Evolutionary conservation across 2,888 invertebrate species (phyloP).

Genomic region (Linyphia triangularis): DNA sequence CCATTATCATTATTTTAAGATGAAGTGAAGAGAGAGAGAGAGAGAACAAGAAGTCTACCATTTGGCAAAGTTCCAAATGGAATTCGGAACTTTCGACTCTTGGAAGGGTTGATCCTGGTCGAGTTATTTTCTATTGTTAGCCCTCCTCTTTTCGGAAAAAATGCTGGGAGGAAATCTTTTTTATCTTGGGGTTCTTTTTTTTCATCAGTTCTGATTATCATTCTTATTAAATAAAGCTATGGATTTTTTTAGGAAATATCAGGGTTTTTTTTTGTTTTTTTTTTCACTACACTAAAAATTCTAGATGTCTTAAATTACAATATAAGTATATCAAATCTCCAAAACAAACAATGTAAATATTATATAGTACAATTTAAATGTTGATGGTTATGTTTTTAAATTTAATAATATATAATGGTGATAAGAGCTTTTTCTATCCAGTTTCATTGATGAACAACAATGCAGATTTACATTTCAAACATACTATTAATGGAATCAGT

Average conservation of each 20-base stretch:
- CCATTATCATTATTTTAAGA: slow-evolving; percentile 29
- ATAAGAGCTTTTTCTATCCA: too few relatives aligned
- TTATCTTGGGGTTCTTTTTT: neutral
- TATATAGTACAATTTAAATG: too few relatives aligned
- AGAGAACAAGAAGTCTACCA: neutral
- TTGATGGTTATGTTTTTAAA: too few relatives aligned
- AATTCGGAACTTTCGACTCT: slow-evolving; percentile 16
- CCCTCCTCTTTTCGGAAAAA: neutral
- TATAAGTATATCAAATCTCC: too few relatives aligned
- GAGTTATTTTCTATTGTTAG: slow-evolving; percentile 6
- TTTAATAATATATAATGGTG: too few relatives aligned
- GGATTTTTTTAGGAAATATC: neutral
- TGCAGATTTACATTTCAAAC: too few relatives aligned
- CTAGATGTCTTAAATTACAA: too few relatives aligned
- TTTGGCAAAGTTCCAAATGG: slow-evolving; percentile 46
- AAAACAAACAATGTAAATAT: too few relatives aligned
- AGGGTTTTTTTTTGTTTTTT: neutral
- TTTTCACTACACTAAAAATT: too few relatives aligned
- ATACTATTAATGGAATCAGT: too few relatives aligned
- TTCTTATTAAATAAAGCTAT: neutral
- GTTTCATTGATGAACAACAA: too few relatives aligned
- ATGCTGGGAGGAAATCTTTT: neutral
- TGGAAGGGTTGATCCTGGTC: neutral
- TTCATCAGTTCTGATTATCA: neutral
- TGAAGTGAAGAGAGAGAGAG: slow-evolving; percentile 1